phyloP scores from a whole-genome alignment of 2,888 invertebrate genomes.

The Allygus modestus region DNA sequence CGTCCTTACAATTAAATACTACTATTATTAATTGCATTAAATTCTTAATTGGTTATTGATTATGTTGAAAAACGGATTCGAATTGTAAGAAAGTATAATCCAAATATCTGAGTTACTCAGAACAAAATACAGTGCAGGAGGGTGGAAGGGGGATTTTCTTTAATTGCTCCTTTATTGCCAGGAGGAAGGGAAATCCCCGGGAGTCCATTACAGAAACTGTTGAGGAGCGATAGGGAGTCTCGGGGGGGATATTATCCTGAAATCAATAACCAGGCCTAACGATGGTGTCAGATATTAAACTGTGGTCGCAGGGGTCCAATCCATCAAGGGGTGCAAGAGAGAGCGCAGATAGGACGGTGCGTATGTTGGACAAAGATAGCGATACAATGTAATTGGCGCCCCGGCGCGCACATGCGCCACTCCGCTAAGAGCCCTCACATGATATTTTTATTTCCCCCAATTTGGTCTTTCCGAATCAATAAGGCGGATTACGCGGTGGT shows the following conservation, averaged over 20 bases:
- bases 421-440: slow-evolving; percentile 36
- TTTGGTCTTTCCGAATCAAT: slow-evolving; percentile 53
- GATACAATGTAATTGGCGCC: slow-evolving; percentile 50
- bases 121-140: too few relatives aligned
- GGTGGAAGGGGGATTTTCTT: slow-evolving; percentile 4
- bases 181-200: slow-evolving; percentile 34
- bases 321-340: slow-evolving; percentile 57
- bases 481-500: slow-evolving; percentile 11
- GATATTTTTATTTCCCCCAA: slow-evolving; percentile 37
- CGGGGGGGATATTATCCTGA: slow-evolving; percentile 61
- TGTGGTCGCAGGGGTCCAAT: slow-evolving; percentile 68
- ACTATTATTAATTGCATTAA: too few relatives aligned
- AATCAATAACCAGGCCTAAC: slow-evolving; percentile 63
- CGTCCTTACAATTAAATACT: too few relatives aligned
- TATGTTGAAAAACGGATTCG: too few relatives aligned
- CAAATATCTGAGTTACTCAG: too few relatives aligned
- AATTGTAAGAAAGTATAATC: too few relatives aligned
- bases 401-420: slow-evolving; percentile 31
- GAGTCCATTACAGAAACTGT: slow-evolving; percentile 59
- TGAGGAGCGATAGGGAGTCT: slow-evolving; percentile 55
- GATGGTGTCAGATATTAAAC: slow-evolving; percentile 64
- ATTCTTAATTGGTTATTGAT: too few relatives aligned
- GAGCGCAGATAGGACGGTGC: background rate
- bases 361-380: background rate
- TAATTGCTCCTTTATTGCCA: slow-evolving; percentile 50